Conservation (phyloP, 2,888 invertebrate genomes). For the Carterocephalus palaemon region DNA sequence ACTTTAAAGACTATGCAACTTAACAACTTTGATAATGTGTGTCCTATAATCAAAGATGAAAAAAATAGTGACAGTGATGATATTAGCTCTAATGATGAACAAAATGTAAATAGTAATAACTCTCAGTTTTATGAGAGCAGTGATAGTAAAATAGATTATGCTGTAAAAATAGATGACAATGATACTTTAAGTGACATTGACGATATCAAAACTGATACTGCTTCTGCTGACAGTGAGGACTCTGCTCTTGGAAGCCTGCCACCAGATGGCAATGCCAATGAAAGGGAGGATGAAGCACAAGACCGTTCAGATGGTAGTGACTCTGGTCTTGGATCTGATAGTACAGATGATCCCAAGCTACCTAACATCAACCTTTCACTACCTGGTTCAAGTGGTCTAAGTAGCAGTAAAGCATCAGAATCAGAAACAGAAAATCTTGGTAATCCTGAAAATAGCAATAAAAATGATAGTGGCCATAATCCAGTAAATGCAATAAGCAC, state of each 20-base stretch:
- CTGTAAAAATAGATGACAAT: conserved; percentile 72
- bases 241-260: conserved; percentile 81
- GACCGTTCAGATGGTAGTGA: conserved; percentile 90
- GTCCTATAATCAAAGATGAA: conserved; percentile 53
- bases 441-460: conserved; percentile 31
- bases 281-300: conserved; percentile 80
- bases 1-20: conserved; percentile 36
- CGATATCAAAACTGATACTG: conserved; percentile 73
- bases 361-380: conserved; percentile 56
- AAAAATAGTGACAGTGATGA: conserved; percentile 67
- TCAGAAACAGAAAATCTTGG: conserved; percentile 31
- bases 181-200: conserved; percentile 75
- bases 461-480: conserved; percentile 36
- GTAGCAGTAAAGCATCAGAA: conserved; percentile 25
- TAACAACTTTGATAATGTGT: conserved; percentile 41
- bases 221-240: conserved; percentile 80
- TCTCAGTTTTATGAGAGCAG: conserved; percentile 77
- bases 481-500: conserved; percentile 38
- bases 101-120: conserved; percentile 60
- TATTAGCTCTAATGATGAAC: conserved; percentile 64
- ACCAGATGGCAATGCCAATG: conserved; percentile 61
- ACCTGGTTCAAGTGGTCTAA: conserved; percentile 51
- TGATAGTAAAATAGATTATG: conserved; percentile 73
- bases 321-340: conserved; percentile 89
- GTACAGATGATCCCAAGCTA: conserved; percentile 78